Percentiles rank a stretch among this genome's conserved stretches.
phyloP scores from a whole-genome alignment of 2,888 invertebrate species.

The Stenotaenia linearis region DNA sequence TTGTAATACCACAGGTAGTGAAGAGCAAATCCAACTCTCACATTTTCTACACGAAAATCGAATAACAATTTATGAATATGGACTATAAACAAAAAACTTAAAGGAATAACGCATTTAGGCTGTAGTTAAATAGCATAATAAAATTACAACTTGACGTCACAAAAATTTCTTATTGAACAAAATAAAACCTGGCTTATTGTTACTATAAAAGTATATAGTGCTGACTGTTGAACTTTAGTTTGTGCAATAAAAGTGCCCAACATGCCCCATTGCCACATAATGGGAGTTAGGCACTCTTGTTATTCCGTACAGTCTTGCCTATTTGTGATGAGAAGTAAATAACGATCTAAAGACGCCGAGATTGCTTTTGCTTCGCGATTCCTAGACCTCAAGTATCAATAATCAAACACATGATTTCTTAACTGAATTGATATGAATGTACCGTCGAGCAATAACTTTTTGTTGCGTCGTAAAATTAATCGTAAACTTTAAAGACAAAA shows the following conservation, averaged over 20 bases:
- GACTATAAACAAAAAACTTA: too few relatives aligned
- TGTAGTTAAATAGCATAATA: neutral
- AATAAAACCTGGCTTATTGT: neutral
- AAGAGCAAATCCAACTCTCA: too few relatives aligned
- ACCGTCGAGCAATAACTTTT: too few relatives aligned
- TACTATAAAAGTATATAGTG: neutral
- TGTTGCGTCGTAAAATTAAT: too few relatives aligned
- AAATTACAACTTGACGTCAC: neutral
- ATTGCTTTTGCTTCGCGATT: neutral
- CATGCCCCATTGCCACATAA: neutral
- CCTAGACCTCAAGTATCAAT: neutral
- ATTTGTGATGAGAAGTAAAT: neutral
- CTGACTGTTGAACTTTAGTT: neutral
- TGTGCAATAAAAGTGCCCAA: neutral
- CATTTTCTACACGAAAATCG: too few relatives aligned
- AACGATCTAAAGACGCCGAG: neutral
- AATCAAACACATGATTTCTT: neutral
- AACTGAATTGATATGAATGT: neutral
- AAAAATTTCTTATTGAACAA: neutral
- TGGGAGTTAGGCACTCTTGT: neutral
- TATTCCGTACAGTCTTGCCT: neutral
- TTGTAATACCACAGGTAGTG: neutral
- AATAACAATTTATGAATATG: too few relatives aligned
- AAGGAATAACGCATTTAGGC: too few relatives aligned
- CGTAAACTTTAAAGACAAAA: too few relatives aligned